Conservation (phyloP, 1,140 invertebrate genomes). For the Magallana angulata region DNA sequence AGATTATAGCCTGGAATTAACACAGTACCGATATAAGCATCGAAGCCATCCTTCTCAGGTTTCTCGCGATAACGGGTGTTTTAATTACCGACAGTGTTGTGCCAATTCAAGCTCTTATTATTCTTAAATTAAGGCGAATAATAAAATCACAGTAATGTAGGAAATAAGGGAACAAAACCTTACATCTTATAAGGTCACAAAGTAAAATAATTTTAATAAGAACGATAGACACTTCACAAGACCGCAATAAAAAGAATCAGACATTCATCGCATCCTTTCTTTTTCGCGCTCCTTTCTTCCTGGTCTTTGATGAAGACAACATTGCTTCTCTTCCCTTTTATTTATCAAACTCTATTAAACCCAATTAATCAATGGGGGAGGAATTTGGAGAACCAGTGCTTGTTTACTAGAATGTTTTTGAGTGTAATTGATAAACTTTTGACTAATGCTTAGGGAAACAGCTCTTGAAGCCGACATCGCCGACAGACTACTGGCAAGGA, state of each 20-base stretch:
- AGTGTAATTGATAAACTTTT: constrained; percentile 35
- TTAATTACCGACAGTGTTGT: no score
- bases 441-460: constrained; percentile 30
- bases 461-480: constrained; percentile 4
- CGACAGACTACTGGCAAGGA: neutral
- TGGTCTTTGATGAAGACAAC: neutral
- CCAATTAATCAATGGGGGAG: neutral
- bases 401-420: constrained; percentile 10
- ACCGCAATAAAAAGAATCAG: neutral
- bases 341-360: constrained; percentile 23
- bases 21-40: no score
- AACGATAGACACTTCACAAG: neutral
- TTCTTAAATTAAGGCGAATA: no score
- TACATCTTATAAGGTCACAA: no score
- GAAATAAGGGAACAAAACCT: no score
- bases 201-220: no score
- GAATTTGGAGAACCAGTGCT: neutral
- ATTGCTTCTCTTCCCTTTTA: constrained; percentile 5
- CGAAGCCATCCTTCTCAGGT: no score
- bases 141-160: no score
- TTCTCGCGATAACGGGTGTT: no score
- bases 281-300: neutral
- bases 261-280: constrained; percentile 11
- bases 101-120: no score
- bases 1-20: no score